These are phyloP conservation scores for Drosophila vallismaia DNA, from an alignment of 2,888 invertebrate genomes.

Conservation along the genomic window DNA sequence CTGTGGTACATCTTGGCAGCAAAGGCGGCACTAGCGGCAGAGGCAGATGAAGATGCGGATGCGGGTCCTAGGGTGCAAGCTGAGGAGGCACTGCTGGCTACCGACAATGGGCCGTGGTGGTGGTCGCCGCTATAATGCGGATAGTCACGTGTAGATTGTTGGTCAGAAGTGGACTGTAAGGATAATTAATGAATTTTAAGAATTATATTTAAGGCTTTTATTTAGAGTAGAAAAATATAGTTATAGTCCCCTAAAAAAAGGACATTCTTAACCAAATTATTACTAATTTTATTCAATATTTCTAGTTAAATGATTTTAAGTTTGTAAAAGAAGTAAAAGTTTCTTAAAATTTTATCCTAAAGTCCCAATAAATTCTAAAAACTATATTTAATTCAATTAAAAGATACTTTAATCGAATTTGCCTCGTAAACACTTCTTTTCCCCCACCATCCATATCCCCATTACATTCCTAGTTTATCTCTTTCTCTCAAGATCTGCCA, in stretches of 20 bases:
- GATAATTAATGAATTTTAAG: background rate
- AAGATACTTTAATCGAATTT: background rate
- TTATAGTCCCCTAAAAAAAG: too few relatives aligned
- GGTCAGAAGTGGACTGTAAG: slow-evolving; percentile 78
- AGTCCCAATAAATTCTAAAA: background rate
- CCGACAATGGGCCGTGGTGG: slow-evolving; percentile 62
- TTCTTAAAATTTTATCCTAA: background rate
- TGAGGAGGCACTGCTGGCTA: slow-evolving; percentile 14
- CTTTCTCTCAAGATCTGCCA: slow-evolving; percentile 12
- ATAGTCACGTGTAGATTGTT: slow-evolving; percentile 72
- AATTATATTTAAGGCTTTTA: too few relatives aligned
- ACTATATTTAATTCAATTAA: background rate
- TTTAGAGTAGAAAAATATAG: too few relatives aligned
- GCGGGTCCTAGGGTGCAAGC: slow-evolving; percentile 11
- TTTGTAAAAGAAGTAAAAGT: background rate
- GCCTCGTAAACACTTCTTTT: background rate
- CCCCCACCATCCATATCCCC: background rate
- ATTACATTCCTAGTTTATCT: slow-evolving; percentile 4
- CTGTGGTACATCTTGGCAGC: slow-evolving; percentile 83
- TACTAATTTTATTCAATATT: too few relatives aligned
- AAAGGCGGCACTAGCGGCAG: slow-evolving; percentile 56
- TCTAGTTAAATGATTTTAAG: too few relatives aligned
- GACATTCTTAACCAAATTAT: too few relatives aligned
- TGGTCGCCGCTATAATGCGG: slow-evolving; percentile 61
- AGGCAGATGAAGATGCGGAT: slow-evolving; percentile 40